Percentiles rank a stretch among this genome's conserved stretches.
phyloP scores from a whole-genome alignment of 2,797 vertebrate species.

The Neosilurus hyrtlii region DNA sequence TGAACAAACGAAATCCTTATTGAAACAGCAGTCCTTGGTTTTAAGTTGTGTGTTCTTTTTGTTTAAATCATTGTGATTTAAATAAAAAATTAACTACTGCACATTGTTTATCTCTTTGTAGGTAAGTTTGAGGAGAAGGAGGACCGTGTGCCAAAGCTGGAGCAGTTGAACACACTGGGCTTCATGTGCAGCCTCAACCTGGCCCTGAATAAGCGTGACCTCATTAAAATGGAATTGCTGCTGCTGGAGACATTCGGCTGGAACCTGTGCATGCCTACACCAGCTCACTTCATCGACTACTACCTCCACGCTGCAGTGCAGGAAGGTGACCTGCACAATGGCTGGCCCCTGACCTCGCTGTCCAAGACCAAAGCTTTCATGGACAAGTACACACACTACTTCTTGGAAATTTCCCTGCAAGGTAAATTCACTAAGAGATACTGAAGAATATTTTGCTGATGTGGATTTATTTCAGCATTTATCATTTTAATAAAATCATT shows the following conservation, averaged over 20 bases:
- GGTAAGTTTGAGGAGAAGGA: constrained; percentile 94
- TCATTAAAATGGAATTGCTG: constrained; percentile 85
- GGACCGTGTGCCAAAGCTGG: constrained; percentile 85
- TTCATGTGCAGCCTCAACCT: constrained; percentile 82
- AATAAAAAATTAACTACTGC: not conserved
- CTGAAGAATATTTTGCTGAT: not conserved
- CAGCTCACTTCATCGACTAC: constrained; percentile 92
- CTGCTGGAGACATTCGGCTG: constrained; percentile 87
- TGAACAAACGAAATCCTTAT: not conserved
- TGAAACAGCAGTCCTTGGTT: too few relatives aligned
- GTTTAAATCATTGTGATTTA: not conserved
- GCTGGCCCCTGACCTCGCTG: constrained; percentile 82
- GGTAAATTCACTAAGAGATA: constrained; percentile 65
- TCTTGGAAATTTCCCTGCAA: constrained; percentile 88
- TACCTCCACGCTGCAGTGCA: constrained; percentile 85
- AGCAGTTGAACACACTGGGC: constrained; percentile 83
- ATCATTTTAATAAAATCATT: not conserved
- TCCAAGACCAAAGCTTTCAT: constrained; percentile 84
- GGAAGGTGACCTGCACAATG: constrained; percentile 83
- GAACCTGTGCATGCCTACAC: constrained; percentile 90
- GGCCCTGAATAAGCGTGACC: constrained; percentile 81
- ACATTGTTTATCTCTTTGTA: constrained; percentile 50
- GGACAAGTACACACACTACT: constrained; percentile 89
- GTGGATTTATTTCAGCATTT: not conserved
- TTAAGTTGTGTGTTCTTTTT: not conserved